These are phyloP conservation scores for Diarsia rubi DNA, from an alignment of 2,888 invertebrate genomes.

Conservation along the genomic window DNA sequence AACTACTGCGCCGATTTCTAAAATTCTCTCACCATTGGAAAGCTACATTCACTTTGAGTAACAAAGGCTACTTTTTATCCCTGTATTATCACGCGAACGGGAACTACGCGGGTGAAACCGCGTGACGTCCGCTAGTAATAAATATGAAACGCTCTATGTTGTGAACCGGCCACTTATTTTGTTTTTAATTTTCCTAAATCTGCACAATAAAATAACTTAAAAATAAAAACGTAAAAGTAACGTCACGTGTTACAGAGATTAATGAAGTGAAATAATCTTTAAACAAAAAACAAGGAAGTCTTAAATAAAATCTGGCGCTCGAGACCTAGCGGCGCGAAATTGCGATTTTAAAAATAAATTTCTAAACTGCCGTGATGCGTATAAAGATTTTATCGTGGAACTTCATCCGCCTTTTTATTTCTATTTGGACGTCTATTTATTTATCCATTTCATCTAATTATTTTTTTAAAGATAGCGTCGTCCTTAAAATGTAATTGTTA, in stretches of 20 bases:
- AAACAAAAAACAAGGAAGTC: slow-evolving; percentile 13
- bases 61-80: no score
- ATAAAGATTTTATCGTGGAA: slow-evolving; percentile 23
- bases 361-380: slow-evolving; percentile 10
- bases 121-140: no score
- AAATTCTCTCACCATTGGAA: no score
- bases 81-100: no score
- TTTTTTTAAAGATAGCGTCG: slow-evolving; percentile 26
- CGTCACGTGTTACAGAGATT: neutral
- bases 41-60: no score
- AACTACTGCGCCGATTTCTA: no score
- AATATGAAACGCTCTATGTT: neutral
- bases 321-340: slow-evolving; percentile 2
- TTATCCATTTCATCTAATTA: slow-evolving; percentile 32
- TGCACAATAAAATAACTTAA: neutral
- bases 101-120: no score
- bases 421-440: slow-evolving; percentile 36
- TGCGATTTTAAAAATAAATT: slow-evolving; percentile 22
- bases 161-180: neutral
- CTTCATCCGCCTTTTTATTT: slow-evolving; percentile 25
- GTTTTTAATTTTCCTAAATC: neutral
- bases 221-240: neutral
- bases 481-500: slow-evolving; percentile 28
- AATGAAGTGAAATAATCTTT: neutral
- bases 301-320: slow-evolving; percentile 15